Conservation (phyloP, 2,888 invertebrate genomes). For the Melinaea marsaeus region DNA sequence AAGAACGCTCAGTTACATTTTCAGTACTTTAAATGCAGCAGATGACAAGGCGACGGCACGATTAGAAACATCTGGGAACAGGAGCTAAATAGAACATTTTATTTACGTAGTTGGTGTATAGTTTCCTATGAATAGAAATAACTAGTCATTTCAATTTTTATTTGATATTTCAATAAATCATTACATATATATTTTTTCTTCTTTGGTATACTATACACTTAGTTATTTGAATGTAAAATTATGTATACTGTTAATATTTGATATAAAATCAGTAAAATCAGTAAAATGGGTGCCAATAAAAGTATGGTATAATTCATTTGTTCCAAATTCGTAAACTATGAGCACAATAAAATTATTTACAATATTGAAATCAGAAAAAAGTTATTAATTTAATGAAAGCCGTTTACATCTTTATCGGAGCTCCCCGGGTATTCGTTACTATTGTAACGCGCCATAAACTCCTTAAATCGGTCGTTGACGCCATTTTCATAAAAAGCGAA, state of each 20-base stretch:
- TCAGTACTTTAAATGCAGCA: slow-evolving; percentile 10
- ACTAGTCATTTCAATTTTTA: not conserved
- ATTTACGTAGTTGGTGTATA: not conserved
- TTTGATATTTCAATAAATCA: not conserved
- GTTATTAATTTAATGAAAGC: slow-evolving; percentile 1
- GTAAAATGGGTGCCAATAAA: no score
- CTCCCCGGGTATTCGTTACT: slow-evolving; percentile 11
- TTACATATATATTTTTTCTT: no score
- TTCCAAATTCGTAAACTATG: not conserved
- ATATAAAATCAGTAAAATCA: no score
- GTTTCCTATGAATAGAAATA: no score
- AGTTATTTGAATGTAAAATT: no score
- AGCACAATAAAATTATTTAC: not conserved
- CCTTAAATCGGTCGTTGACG: slow-evolving; percentile 31
- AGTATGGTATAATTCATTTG: no score
- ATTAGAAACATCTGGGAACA: not conserved
- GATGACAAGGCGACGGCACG: not conserved
- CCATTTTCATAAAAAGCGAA: slow-evolving; percentile 34
- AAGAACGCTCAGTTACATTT: slow-evolving; percentile 14
- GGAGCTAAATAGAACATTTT: not conserved
- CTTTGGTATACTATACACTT: no score
- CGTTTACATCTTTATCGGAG: slow-evolving; percentile 12
- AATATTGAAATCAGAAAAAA: no score
- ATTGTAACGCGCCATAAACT: slow-evolving; percentile 34
- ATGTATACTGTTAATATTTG: no score